These are phyloP conservation scores for Mactromeris polynyma DNA, from an alignment of 2,888 invertebrate species.

Conservation along the genomic window DNA sequence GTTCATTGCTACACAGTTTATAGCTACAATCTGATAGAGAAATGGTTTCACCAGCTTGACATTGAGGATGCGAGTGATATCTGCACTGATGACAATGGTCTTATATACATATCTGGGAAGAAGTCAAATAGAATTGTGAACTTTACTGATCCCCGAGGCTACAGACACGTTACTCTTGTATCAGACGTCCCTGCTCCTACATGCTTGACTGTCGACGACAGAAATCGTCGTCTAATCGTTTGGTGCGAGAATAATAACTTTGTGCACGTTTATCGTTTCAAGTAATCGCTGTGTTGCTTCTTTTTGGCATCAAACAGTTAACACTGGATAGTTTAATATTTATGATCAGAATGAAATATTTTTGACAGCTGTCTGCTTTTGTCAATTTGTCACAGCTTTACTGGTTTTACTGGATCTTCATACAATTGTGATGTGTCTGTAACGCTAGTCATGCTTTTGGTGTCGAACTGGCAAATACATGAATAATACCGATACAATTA, in stretches of 20 bases:
- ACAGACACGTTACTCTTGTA: neutral
- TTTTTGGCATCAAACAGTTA: no score
- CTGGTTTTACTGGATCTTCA: no score
- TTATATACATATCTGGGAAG: conserved; percentile 15
- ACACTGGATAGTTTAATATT: no score
- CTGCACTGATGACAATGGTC: neutral
- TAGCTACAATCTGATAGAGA: neutral
- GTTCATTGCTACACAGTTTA: neutral
- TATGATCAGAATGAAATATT: no score
- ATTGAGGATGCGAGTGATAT: neutral
- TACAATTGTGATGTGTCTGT: no score
- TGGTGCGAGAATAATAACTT: conserved; percentile 1
- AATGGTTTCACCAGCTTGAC: conserved; percentile 5
- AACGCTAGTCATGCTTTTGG: no score
- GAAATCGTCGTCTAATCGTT: neutral
- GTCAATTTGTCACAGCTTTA: no score
- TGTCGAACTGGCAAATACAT: no score
- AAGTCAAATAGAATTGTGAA: neutral
- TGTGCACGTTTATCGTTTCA: conserved; percentile 11
- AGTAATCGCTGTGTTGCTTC: no score
- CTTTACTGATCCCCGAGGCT: neutral
- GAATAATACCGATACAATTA: no score
- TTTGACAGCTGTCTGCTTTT: no score
- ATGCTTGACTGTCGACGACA: neutral
- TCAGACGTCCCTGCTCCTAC: neutral